A percentile compares a stretch with the other conserved stretches of the same genome.
phyloP scores from a whole-genome alignment of 2,888 invertebrate species.

The Thymelicus acteon region DNA sequence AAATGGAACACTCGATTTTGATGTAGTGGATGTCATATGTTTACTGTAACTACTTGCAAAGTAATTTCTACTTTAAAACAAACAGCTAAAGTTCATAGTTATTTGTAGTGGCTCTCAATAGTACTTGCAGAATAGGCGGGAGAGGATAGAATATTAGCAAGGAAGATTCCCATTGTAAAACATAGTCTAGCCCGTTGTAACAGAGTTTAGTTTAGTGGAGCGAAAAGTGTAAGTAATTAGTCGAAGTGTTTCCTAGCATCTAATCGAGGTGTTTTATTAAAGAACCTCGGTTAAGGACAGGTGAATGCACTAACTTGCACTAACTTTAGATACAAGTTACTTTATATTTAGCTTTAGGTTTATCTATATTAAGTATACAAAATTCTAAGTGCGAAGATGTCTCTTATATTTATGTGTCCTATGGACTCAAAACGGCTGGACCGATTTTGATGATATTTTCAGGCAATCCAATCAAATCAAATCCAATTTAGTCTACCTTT shows the following conservation, averaged over 20 bases:
- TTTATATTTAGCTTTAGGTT: neutral
- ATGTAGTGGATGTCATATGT: conserved; percentile 78
- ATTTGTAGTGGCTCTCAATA: conserved; percentile 3
- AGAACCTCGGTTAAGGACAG: conserved; percentile 26
- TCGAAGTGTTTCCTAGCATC: conserved; percentile 53
- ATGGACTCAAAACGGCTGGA: too few relatives aligned
- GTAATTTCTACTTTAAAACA: conserved; percentile 30
- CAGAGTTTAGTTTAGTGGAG: conserved; percentile 45
- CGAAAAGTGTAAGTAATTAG: conserved; percentile 59
- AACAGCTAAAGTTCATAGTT: conserved; percentile 39
- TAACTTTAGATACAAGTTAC: conserved; percentile 3
- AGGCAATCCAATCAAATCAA: too few relatives aligned
- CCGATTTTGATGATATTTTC: too few relatives aligned
- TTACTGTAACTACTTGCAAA: conserved; percentile 38
- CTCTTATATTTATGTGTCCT: too few relatives aligned
- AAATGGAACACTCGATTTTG: conserved; percentile 83
- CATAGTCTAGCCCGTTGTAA: conserved; percentile 10
- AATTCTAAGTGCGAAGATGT: too few relatives aligned
- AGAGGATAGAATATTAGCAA: conserved; percentile 37
- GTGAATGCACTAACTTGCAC: conserved; percentile 16
- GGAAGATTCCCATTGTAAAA: conserved; percentile 6
- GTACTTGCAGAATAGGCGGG: conserved; percentile 47
- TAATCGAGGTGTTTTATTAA: conserved; percentile 38
- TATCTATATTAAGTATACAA: neutral
- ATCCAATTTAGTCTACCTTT: too few relatives aligned